A percentile compares a stretch with the other conserved stretches of the same genome.
phyloP scores from a whole-genome alignment of 2,888 invertebrate species.

The Amphipoea oculea region DNA sequence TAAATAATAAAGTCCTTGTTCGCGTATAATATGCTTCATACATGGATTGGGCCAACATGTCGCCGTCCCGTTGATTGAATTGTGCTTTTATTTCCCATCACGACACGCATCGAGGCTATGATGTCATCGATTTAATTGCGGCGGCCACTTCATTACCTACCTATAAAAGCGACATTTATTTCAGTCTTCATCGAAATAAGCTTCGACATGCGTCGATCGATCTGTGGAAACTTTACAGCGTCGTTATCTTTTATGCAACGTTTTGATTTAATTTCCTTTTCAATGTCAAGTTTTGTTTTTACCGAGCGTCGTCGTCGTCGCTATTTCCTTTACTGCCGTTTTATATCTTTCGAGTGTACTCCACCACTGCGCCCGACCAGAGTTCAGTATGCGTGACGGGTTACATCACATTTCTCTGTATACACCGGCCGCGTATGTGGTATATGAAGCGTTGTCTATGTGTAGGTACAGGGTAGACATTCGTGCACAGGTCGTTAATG shows the following conservation, averaged over 20 bases:
- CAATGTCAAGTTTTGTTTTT: slow-evolving; percentile 80
- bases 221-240: slow-evolving; percentile 77
- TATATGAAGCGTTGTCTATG: slow-evolving; percentile 70
- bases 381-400: slow-evolving; percentile 78
- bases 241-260: slow-evolving; percentile 78
- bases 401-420: slow-evolving; percentile 80
- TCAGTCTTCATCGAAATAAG: slow-evolving; percentile 75
- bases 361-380: slow-evolving; percentile 64
- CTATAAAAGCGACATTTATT: slow-evolving; percentile 81
- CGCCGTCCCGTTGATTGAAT: slow-evolving; percentile 81
- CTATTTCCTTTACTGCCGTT: slow-evolving; percentile 70
- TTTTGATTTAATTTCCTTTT: slow-evolving; percentile 73
- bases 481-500: slow-evolving; percentile 87
- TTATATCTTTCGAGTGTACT: slow-evolving; percentile 64
- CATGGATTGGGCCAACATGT: slow-evolving; percentile 61
- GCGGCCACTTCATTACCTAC: slow-evolving; percentile 83
- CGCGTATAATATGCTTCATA: slow-evolving; percentile 53
- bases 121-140: slow-evolving; percentile 89
- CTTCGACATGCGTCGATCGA: slow-evolving; percentile 75
- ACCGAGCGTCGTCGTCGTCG: slow-evolving; percentile 59
- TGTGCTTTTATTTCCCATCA: slow-evolving; percentile 86
- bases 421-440: slow-evolving; percentile 72
- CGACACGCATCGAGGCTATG: slow-evolving; percentile 81
- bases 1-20: slow-evolving; percentile 51
- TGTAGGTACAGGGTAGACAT: slow-evolving; percentile 79